Evolutionary conservation across 1,140 invertebrate genomes (phyloP), one percentile per base, ranked within the genome.

Genomic region (Leucophenga varia): DNA sequence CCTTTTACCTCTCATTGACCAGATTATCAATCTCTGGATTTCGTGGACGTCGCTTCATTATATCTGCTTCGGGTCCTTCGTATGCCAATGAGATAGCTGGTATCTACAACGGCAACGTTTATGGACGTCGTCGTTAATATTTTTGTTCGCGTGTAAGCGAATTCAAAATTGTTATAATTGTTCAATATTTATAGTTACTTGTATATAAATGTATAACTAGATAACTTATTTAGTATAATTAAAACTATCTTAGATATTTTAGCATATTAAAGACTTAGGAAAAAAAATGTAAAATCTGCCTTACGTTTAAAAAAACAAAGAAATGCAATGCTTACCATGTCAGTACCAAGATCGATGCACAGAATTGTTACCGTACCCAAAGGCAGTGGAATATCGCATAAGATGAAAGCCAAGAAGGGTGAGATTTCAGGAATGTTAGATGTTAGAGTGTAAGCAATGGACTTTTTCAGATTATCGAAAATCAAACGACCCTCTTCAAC

Each of bases 391-490:
- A 98, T 95, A 75, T 96, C 94, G 77, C 90, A 89, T 20, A 98
- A 82, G 77, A 99, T 98, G 80, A 98, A 98, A 50, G 95, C 86
- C 76, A 99, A 84, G 87, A 99, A 99, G 41, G 97, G 97, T 35
- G 94, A 95, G 74, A 99, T 98, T 83, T 99, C 97, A 58, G 97
- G 96, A 80, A 99, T 98, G 80, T 99, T 99, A 49, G 93, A 97
- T 51, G 97, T 98, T 47, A 99, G 80, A 25, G 97, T 98, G 82
- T 99, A 99, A 14, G 95, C 95, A 80, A 99, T 98, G 55, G 96
- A 98, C 79, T 99, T 99, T 81, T 99, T 99, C 77, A 99, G 80
- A 78, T 99, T 99, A 81, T 99, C 97, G 82, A 99, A 99, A 76
- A 99, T 98, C 49, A 98, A 77, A 50, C 97, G 89, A 54, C 95